Evolutionary conservation across 2,888 invertebrate genomes (phyloP).

Genomic region (Catocala nupta): DNA sequence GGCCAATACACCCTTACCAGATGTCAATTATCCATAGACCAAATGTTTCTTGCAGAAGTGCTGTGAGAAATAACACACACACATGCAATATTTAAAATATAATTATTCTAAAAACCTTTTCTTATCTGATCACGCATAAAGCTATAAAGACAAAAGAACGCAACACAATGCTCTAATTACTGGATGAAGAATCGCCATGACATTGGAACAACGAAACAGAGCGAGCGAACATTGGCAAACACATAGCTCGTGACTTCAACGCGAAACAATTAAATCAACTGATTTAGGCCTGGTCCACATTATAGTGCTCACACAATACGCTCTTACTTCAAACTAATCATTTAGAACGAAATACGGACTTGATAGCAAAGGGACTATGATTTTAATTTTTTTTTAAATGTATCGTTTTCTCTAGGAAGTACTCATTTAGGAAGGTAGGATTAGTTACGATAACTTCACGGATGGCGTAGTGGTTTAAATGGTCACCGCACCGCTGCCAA

Average conservation of each 20-base stretch:
- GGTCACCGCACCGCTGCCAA: no score
- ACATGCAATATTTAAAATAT: conserved; percentile 1
- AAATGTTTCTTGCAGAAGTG: no score
- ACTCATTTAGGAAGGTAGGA: no score
- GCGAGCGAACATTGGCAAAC: conserved; percentile 47
- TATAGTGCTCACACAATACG: conserved; percentile 1
- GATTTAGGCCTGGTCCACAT: conserved; percentile 12
- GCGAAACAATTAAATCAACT: conserved; percentile 57
- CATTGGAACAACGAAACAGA: conserved; percentile 50
- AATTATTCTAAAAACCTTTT: neutral
- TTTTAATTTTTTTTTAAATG: no score
- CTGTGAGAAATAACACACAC: neutral
- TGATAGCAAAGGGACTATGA: no score
- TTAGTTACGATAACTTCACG: no score
- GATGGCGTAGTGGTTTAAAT: no score
- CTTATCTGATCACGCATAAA: conserved; percentile 27
- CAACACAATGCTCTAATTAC: conserved; percentile 46
- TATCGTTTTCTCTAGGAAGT: no score
- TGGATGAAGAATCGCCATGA: conserved; percentile 44
- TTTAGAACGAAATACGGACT: neutral
- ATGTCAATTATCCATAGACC: no score
- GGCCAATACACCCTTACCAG: no score
- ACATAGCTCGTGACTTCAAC: conserved; percentile 51
- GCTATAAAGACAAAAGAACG: conserved; percentile 36
- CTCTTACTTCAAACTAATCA: neutral